phyloP scores from a whole-genome alignment of 2,797 vertebrate species.

The Pteropus rufus region DNA sequence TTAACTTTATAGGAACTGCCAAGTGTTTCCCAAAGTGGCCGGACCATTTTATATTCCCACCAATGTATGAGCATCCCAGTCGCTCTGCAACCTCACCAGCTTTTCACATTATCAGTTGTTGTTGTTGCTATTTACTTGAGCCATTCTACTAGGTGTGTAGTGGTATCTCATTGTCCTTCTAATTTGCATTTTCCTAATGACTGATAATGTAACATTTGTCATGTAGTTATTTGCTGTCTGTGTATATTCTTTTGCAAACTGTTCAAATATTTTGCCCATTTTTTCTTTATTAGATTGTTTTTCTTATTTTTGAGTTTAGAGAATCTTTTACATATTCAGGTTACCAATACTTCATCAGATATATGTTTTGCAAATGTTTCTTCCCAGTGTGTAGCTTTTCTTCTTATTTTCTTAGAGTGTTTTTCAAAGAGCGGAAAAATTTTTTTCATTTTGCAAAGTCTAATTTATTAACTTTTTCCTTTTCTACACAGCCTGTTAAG shows the following conservation, averaged over 20 bases:
- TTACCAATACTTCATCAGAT: background rate
- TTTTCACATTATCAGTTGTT: background rate
- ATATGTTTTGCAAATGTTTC: background rate
- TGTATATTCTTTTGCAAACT: constrained; percentile 11
- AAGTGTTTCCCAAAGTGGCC: background rate
- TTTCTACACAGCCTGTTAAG: background rate
- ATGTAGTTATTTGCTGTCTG: background rate
- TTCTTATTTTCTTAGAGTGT: background rate
- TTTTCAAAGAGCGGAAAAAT: background rate
- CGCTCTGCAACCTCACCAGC: background rate
- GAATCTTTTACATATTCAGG: background rate
- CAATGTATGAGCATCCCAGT: background rate
- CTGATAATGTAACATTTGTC: background rate
- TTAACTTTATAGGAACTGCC: constrained; percentile 16
- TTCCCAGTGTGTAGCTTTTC: background rate
- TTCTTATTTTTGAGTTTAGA: constrained; percentile 16
- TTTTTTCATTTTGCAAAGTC: background rate
- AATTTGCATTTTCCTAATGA: constrained; percentile 30
- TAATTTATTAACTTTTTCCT: constrained; percentile 17
- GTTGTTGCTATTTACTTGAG: background rate
- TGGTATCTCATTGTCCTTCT: background rate
- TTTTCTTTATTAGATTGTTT: background rate
- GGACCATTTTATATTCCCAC: background rate
- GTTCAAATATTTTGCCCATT: background rate
- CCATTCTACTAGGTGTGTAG: background rate